These are phyloP conservation scores for Bombus cullumanus DNA, from an alignment of 1,140 invertebrate genomes.

Conservation along the genomic window DNA sequence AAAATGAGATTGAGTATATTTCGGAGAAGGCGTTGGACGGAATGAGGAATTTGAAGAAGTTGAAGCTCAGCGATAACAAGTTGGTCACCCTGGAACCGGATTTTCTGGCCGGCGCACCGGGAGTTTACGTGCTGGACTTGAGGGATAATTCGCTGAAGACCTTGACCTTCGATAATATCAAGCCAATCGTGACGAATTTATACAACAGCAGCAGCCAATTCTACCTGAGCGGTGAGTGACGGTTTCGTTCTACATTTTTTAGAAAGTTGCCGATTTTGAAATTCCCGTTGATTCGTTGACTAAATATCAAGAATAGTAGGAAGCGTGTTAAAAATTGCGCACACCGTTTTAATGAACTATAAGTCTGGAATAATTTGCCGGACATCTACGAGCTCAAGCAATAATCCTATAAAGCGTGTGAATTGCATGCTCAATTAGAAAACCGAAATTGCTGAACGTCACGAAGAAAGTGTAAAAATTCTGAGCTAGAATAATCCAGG, in stretches of 20 bases:
- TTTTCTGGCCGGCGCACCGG: conserved; percentile 86
- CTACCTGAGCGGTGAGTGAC: conserved; percentile 88
- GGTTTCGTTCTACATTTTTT: neutral
- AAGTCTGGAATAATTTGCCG: too few species aligned
- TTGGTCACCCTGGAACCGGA: conserved; percentile 86
- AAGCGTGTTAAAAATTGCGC: too few species aligned
- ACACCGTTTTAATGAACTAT: too few species aligned
- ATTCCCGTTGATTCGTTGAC: neutral
- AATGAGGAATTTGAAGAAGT: conserved; percentile 85
- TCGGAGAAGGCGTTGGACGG: conserved; percentile 88
- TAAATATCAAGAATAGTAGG: too few species aligned
- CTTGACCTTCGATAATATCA: conserved; percentile 88
- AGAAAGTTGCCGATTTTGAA: neutral
- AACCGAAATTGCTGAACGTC: neutral
- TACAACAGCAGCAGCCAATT: conserved; percentile 88
- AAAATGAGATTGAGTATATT: conserved; percentile 88
- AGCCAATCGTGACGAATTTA: conserved; percentile 89
- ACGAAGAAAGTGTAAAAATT: neutral
- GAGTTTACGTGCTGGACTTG: conserved; percentile 88
- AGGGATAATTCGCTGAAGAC: conserved; percentile 88
- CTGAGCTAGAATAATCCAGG: neutral
- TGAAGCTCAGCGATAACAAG: conserved; percentile 89
- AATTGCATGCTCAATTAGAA: neutral
- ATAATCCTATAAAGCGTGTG: neutral
- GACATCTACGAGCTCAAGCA: neutral